A percentile compares a stretch with the other conserved stretches of the same genome.
phyloP scores from a whole-genome alignment of 2,113 vertebrate species.

The Tetrax tetrax region DNA sequence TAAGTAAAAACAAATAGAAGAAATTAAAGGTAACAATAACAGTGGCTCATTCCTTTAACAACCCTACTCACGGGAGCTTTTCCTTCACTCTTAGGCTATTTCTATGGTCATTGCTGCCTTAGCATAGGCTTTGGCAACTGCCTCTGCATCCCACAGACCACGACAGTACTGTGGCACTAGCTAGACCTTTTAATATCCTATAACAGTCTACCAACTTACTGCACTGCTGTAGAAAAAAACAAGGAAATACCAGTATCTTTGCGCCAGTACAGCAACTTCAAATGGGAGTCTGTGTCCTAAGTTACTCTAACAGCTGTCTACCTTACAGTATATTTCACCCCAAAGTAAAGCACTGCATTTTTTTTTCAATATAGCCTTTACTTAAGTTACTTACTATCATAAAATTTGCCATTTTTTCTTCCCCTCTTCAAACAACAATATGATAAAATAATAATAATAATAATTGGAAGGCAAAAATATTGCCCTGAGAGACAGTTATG shows the following conservation, averaged over 20 bases:
- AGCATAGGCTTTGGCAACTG: neutral
- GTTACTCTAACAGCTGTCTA: neutral
- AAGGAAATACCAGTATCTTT: neutral
- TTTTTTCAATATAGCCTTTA: constrained; percentile 18
- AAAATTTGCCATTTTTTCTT: constrained; percentile 5
- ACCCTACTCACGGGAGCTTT: neutral
- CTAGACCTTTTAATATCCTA: neutral
- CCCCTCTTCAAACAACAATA: constrained; percentile 12
- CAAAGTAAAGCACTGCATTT: constrained; percentile 30
- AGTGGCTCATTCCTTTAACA: neutral
- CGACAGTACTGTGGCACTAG: neutral
- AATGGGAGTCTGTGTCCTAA: neutral
- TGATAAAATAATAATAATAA: constrained; percentile 62
- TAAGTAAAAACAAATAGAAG: neutral
- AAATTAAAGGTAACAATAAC: neutral
- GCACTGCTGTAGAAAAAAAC: neutral
- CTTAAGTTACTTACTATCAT: neutral
- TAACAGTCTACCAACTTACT: neutral
- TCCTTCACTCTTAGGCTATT: neutral
- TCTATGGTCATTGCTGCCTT: neutral
- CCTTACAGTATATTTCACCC: neutral
- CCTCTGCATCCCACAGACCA: neutral
- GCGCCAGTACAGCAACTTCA: neutral
- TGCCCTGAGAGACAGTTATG: constrained; percentile 70
- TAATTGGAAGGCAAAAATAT: constrained; percentile 58